Conservation (phyloP, 2,888 invertebrate species). For the Sesia apiformis region DNA sequence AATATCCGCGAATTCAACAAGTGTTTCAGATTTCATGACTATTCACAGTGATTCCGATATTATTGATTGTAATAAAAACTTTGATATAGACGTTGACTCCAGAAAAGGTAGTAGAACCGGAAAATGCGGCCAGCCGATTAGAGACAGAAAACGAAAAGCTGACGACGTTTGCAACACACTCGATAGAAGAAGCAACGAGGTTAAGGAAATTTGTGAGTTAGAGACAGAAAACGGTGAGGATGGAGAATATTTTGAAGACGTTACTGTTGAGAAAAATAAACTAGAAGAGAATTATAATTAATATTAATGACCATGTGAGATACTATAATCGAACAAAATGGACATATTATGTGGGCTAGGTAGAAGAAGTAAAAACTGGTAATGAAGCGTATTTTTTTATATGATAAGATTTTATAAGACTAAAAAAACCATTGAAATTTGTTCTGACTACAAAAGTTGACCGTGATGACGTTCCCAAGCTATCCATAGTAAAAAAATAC, state of each 20-base stretch:
- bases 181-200: slow-evolving; percentile 1
- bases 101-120: slow-evolving; percentile 3
- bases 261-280: neutral
- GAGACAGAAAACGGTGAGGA: neutral
- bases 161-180: slow-evolving; percentile 1
- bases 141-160: neutral
- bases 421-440: no score
- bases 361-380: slow-evolving; percentile 4
- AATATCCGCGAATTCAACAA: slow-evolving; percentile 6
- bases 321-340: slow-evolving; percentile 4
- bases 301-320: slow-evolving; percentile 3
- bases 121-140: slow-evolving; percentile 2
- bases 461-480: no score
- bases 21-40: slow-evolving; percentile 3
- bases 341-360: neutral
- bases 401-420: no score
- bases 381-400: no score
- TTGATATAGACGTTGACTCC: slow-evolving; percentile 1
- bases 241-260: neutral
- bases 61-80: neutral
- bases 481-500: no score
- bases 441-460: no score
- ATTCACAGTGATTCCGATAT: slow-evolving; percentile 7
- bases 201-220: slow-evolving; percentile 4
- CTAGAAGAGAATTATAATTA: no score